A percentile compares a stretch with the other conserved stretches of the same genome.
These are phyloP conservation scores for Acronicta alni DNA, from an alignment of 2,888 invertebrate species.

Conservation along the genomic window DNA sequence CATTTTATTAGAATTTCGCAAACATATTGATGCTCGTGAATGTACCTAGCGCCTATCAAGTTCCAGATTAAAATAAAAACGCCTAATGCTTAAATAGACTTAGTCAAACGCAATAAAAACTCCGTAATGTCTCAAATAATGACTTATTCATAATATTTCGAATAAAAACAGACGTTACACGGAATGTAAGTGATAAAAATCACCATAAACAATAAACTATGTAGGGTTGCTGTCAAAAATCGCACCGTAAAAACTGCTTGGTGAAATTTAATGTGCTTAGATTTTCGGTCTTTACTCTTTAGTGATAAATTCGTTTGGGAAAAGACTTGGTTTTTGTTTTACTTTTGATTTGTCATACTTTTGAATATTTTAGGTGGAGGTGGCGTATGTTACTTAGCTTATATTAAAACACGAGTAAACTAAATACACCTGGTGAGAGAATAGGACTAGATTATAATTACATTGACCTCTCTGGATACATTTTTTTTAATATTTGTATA, in stretches of 20 bases:
- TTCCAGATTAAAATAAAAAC: background rate
- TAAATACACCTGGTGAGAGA: too few species aligned
- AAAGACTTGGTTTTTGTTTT: background rate
- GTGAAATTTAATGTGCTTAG: constrained; percentile 52
- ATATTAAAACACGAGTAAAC: too few species aligned
- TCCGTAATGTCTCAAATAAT: constrained; percentile 10
- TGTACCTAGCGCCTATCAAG: background rate
- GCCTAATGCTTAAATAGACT: background rate
- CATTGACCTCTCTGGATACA: too few species aligned
- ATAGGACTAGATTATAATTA: too few species aligned
- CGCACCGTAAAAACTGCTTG: constrained; percentile 52
- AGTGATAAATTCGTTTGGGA: constrained; percentile 9
- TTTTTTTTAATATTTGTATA: too few species aligned
- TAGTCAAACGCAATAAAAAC: constrained; percentile 19
- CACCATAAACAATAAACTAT: constrained; percentile 49
- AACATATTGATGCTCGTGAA: too few species aligned
- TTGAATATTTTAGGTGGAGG: background rate
- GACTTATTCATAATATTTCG: constrained; percentile 41
- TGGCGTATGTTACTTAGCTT: too few species aligned
- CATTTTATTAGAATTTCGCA: too few species aligned
- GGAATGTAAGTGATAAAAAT: constrained; percentile 45
- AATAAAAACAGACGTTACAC: constrained; percentile 34
- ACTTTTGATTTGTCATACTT: background rate
- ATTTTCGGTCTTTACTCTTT: constrained; percentile 21
- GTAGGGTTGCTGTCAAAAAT: constrained; percentile 48